Percentiles rank a stretch among this genome's conserved stretches.
These are phyloP conservation scores for mouse (Mus musculus) DNA, from an alignment of 2,113 vertebrate genomes.

Conservation along the genomic window GRCm39 chr8:87441001-87441500, in stretches of 20 bases:
- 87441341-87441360: not conserved
- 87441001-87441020: too few relatives aligned
- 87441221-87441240: not conserved
- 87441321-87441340: not conserved
- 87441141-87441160: not conserved
- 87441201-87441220: not conserved
- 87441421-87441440: not conserved
- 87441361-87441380: not conserved
- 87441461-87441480: not conserved
- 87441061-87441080: not conserved
- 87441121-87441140: not conserved
- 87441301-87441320: not conserved
- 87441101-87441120: not conserved
- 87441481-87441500: not conserved
- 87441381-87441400: not conserved
- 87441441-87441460: not conserved
- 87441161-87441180: too few relatives aligned
- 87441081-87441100: not conserved
- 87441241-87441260: not conserved
- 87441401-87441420: not conserved
- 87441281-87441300: not conserved
- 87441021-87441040: rapidly evolving
- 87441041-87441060: not conserved
- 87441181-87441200: not conserved
- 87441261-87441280: not conserved